Conservation (phyloP, 2,888 invertebrate species). For the Elegia similella region DNA sequence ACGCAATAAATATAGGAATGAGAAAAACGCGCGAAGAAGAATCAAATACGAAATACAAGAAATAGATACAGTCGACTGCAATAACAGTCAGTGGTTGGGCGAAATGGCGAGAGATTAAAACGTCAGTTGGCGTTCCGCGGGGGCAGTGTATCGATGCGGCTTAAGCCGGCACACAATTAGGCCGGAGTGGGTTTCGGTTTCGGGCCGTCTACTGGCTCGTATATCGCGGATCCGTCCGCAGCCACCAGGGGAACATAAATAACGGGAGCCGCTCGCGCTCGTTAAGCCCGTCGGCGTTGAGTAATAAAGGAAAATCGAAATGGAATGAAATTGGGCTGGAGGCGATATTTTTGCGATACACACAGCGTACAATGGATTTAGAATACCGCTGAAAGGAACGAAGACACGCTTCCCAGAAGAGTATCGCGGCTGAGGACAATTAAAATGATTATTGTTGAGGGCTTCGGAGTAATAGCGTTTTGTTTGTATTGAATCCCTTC, state of each 20-base stretch:
- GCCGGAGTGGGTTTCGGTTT: slow-evolving; percentile 68
- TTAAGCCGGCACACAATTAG: slow-evolving; percentile 76
- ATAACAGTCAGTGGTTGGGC: slow-evolving; percentile 29
- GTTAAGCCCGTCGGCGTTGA: slow-evolving; percentile 78
- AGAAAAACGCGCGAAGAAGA: neutral
- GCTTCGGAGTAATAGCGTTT: slow-evolving; percentile 49
- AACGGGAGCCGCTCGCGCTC: slow-evolving; percentile 74
- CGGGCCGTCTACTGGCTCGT: slow-evolving; percentile 63
- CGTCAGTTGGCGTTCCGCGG: slow-evolving; percentile 49
- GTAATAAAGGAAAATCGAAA: slow-evolving; percentile 82
- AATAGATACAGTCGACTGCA: slow-evolving; percentile 19
- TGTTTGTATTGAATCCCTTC: slow-evolving; percentile 65
- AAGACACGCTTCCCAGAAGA: slow-evolving; percentile 56
- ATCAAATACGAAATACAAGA: slow-evolving; percentile 7
- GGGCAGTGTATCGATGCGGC: slow-evolving; percentile 62
- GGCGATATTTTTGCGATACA: slow-evolving; percentile 77
- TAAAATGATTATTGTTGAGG: slow-evolving; percentile 71
- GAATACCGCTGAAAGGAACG: slow-evolving; percentile 64
- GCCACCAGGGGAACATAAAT: slow-evolving; percentile 80
- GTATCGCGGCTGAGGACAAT: slow-evolving; percentile 65
- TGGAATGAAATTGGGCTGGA: slow-evolving; percentile 80
- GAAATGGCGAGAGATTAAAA: slow-evolving; percentile 57
- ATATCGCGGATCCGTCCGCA: slow-evolving; percentile 77
- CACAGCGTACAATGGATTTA: slow-evolving; percentile 69
- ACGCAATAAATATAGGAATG: neutral